Evolutionary conservation across 2,797 vertebrate species (phyloP), one percentile per base, ranked within the genome.

Genomic region (Gymnopithys bicolor): DNA sequence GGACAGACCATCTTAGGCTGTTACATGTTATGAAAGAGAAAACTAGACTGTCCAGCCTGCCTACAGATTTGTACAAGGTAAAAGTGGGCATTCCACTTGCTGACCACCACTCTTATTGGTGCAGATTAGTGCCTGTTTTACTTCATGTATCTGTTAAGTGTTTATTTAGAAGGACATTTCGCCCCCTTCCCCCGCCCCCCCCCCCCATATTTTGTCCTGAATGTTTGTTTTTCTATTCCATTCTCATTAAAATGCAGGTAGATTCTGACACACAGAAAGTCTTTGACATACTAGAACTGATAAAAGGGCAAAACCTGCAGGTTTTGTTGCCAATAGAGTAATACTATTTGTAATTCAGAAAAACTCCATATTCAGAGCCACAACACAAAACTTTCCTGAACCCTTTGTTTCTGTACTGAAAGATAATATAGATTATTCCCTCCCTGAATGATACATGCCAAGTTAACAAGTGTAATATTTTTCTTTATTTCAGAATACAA

Each of bases 181-280:
- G 33, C 10, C 37, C 37, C 37, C 37, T 5, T 37, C 37, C 37
- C 37, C 37, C 37, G 4, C 37, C 37, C 37, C 37, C 37, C 3
- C 0, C 0, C 19, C 6, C 4, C 4, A 1, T 22, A 28, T 49
- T 80, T 87, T 66, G 28, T 32, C 23, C 13, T 12, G 3, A 48
- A 30, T 60, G 49, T 83, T 28, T 41, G 2, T 10, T 49, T 76
- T 58, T 28, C 10, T 60, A 11, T 46, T 68, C 14, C 3, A 11
- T 66, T 73, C 16, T 86, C 16, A 19, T 68, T 63, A 49, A 71
- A 64, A 87, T 25, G 8, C 8, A 30, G 9, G 8, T 55, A 58
- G 30, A 51, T 67, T 67, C 32, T 68, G 41, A 39, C 25, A 43
- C 32, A 48, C 11, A 53, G 8, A 37, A 48, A 48, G 15, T 64